A percentile compares a stretch with the other conserved stretches of the same genome.
phyloP scores from a whole-genome alignment of 2,113 vertebrate genomes.

The Cathartes aura region DNA sequence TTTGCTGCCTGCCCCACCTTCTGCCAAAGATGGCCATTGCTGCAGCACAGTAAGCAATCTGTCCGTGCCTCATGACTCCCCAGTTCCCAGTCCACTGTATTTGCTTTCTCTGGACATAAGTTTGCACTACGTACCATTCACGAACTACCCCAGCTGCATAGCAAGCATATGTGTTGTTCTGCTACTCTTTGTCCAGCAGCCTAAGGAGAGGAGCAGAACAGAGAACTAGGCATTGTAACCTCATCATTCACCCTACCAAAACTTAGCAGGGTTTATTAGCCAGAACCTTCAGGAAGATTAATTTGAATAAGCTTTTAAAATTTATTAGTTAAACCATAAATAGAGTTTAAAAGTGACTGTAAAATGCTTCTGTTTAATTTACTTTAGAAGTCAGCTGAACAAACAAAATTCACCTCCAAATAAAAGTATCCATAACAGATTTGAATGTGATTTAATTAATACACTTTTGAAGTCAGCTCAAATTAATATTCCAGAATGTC shows the following conservation, averaged over 20 bases:
- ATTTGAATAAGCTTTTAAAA: constrained; percentile 7
- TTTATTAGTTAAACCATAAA: not conserved
- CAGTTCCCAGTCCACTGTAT: not conserved
- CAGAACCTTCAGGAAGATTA: not conserved
- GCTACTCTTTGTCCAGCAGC: not conserved
- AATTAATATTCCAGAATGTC: not conserved
- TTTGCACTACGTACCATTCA: not conserved
- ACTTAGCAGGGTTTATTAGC: not conserved
- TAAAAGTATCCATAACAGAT: not conserved
- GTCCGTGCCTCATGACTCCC: fast-evolving
- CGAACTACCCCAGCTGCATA: not conserved
- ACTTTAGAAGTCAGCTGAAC: not conserved
- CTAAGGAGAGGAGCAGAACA: not conserved
- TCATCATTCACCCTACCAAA: not conserved
- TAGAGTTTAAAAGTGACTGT: not conserved
- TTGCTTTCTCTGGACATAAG: not conserved
- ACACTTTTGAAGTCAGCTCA: not conserved
- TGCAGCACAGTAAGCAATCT: not conserved
- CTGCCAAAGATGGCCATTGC: not conserved
- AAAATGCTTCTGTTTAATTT: not conserved
- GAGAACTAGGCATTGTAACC: not conserved
- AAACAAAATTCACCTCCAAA: not conserved
- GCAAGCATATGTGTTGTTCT: not conserved
- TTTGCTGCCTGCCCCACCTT: not conserved
- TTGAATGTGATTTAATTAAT: not conserved